Evolutionary conservation across 2,888 invertebrate species (phyloP).

Genomic region (Euphydryas editha): DNA sequence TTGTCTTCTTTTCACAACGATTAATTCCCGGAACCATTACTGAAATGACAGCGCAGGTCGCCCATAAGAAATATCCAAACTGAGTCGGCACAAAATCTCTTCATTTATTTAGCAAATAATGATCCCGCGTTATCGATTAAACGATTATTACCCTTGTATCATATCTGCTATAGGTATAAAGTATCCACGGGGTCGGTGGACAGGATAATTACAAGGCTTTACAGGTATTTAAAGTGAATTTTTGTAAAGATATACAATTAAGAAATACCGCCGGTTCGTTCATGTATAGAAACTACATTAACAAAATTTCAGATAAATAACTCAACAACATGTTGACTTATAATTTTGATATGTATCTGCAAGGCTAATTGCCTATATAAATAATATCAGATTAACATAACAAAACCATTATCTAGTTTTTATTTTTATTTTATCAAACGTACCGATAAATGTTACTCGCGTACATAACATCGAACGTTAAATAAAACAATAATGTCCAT

Average conservation of each 20-base stretch:
- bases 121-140: constrained; percentile 64
- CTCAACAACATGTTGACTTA: background rate
- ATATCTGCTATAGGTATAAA: constrained; percentile 68
- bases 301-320: background rate
- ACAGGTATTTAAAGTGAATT: constrained; percentile 77
- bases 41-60: constrained; percentile 65
- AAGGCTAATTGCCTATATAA: background rate
- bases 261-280: constrained; percentile 71
- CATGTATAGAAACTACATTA: constrained; percentile 58
- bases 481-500: constrained; percentile 41
- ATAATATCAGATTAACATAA: background rate
- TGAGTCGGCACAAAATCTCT: constrained; percentile 56
- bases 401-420: background rate
- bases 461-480: constrained; percentile 10
- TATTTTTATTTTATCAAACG: background rate
- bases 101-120: constrained; percentile 63
- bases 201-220: constrained; percentile 76
- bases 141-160: constrained; percentile 69
- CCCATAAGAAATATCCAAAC: constrained; percentile 48
- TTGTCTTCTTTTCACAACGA: constrained; percentile 46
- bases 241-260: constrained; percentile 76
- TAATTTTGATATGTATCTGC: background rate
- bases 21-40: constrained; percentile 59
- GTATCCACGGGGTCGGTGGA: constrained; percentile 72
- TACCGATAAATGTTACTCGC: constrained; percentile 17